Evolutionary conservation across 2,888 invertebrate species (phyloP), one percentile per base, ranked within the genome.

Genomic region (Theodoxus fluviatilis): DNA sequence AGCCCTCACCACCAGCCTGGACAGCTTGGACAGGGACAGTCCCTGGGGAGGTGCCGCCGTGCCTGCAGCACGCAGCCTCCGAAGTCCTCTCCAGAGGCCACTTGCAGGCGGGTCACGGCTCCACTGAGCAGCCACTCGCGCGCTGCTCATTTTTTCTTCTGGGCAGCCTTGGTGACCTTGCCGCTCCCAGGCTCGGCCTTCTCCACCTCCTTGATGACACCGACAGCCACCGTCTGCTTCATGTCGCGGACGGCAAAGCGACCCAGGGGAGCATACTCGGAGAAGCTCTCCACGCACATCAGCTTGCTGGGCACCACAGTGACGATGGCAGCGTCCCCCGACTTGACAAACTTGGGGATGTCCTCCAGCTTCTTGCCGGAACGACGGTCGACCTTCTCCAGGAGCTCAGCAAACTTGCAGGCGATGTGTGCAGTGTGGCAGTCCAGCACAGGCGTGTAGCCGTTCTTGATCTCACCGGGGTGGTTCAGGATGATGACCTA

Each of bases 341-440:
- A 94, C 89, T 97, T 97, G 89, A 99, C 94, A 79, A 93, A 92
- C 89, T 97, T 96, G 76, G 98, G 98, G 87, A 79, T 80, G 74
- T 89, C 89, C 80, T 90, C 89, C 63, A 89, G 78, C 75, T 84
- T 85, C 83, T 90, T 90, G 87, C 98, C 98, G 79, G 96, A 94
- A 94, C 98, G 97, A 90, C 98, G 94, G 90, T 98, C 98, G 80
- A 95, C 94, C 90, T 98, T 98, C 89, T 98, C 96, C 90, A 95
- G 94, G 89, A 99, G 95, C 90, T 98, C 97, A 70, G 94, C 92
- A 90, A 99, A 99, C 90, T 98, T 98, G 92, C 98, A 99, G 85
- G 98, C 98, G 90, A 99, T 99, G 90, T 99, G 98, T 85, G 98
- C 97, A 75, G 98, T 99, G 93, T 99, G 98, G 89, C 98, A 99